Evolutionary conservation across 2,888 invertebrate species (phyloP).

Genomic region (Perdita meconis): DNA sequence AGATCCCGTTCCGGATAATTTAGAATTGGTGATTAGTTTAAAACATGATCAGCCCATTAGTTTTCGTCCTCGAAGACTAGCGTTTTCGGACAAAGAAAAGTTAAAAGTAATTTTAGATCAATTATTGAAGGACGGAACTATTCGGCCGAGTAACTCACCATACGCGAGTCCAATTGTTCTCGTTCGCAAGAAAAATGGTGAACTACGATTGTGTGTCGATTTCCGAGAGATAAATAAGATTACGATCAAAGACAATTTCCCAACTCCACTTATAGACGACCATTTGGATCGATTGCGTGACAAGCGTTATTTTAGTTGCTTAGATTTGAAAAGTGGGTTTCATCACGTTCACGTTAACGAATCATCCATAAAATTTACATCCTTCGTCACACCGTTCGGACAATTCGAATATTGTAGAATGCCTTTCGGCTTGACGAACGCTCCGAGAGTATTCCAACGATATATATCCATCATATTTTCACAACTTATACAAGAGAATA

Average conservation of each 20-base stretch:
- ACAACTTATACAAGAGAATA: neutral
- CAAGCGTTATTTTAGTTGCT: neutral
- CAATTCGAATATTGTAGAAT: constrained; percentile 25
- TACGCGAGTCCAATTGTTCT: constrained; percentile 7
- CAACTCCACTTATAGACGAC: constrained; percentile 1
- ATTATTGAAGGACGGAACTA: neutral
- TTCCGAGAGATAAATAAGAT: constrained; percentile 5
- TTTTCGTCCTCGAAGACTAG: constrained; percentile 17
- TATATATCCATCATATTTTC: constrained; percentile 8
- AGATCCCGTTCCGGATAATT: neutral
- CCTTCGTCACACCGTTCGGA: constrained; percentile 17
- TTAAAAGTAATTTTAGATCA: constrained; percentile 5
- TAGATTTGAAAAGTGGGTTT: constrained; percentile 3
- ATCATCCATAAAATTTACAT: constrained; percentile 17
- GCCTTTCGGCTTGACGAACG: constrained; percentile 30
- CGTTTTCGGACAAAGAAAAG: constrained; percentile 18
- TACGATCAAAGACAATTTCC: neutral
- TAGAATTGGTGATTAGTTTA: neutral
- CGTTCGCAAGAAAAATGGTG: neutral
- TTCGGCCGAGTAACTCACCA: no score
- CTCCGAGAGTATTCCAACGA: constrained; percentile 25
- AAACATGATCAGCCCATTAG: constrained; percentile 32
- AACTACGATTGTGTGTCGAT: neutral
- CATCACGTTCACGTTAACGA: neutral
- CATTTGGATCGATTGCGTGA: neutral